Evolutionary conservation across 2,797 vertebrate species (phyloP).

Genomic region (Anniella stebbinsi): DNA sequence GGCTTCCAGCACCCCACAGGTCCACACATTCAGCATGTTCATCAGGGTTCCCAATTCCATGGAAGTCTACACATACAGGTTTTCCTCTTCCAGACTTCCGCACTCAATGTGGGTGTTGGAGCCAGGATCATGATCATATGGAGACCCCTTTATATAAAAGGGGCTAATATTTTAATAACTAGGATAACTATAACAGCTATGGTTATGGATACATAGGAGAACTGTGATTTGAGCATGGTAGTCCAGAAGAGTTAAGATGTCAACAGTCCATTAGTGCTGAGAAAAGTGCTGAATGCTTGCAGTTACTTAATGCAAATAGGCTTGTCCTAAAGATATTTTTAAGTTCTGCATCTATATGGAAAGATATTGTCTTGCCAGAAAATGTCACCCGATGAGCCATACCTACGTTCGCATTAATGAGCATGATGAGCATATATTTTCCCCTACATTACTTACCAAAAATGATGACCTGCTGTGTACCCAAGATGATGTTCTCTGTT

Average conservation of each 20-base stretch:
- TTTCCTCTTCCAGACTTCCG: too few species aligned
- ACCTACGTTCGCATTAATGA: background rate
- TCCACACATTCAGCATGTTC: too few species aligned
- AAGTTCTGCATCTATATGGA: background rate
- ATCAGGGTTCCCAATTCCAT: too few species aligned
- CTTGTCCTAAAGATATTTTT: slow-evolving; percentile 30
- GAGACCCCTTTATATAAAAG: fast-evolving
- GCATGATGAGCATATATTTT: background rate
- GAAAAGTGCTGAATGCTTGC: slow-evolving; percentile 41
- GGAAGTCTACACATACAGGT: too few species aligned
- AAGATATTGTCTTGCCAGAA: slow-evolving; percentile 34
- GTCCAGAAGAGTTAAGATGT: background rate
- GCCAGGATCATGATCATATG: too few species aligned
- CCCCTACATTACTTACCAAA: background rate
- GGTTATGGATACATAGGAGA: background rate
- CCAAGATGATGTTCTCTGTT: too few species aligned
- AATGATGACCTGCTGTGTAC: background rate
- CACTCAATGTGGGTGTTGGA: too few species aligned
- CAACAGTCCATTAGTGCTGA: slow-evolving; percentile 3
- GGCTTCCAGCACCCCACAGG: too few species aligned
- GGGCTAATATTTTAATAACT: too few species aligned
- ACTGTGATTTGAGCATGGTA: background rate
- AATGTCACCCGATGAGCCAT: slow-evolving; percentile 30
- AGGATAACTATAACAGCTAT: slow-evolving; percentile 1
- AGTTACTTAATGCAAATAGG: background rate